Percentiles rank a stretch among this genome's conserved stretches.
Conservation (phyloP, 2,113 vertebrate genomes). For the Elachura formosa region DNA sequence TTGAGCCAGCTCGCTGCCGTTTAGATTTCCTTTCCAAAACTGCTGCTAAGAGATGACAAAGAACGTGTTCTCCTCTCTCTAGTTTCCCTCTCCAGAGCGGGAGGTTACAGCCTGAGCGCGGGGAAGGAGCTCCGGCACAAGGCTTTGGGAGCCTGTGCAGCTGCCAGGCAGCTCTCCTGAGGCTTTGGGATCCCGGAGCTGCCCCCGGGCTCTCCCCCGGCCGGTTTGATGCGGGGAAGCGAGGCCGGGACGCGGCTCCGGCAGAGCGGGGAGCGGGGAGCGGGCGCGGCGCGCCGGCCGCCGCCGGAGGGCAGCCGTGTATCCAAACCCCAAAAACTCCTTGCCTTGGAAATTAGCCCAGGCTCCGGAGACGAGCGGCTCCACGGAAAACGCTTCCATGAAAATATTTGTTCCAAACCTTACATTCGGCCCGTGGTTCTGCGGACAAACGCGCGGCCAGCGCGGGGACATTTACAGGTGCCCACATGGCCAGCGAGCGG, state of each 20-base stretch:
- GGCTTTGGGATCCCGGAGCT: not conserved
- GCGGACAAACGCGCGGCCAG: not conserved
- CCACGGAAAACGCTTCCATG: not conserved
- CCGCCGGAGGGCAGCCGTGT: constrained; percentile 30
- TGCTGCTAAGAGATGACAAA: not conserved
- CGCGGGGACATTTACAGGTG: not conserved
- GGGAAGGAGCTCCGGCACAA: not conserved
- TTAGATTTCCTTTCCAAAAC: not conserved
- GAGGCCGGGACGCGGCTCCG: accelerated
- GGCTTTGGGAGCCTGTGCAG: not conserved
- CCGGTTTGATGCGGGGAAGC: no score
- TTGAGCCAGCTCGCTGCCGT: not conserved
- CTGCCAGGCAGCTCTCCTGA: not conserved
- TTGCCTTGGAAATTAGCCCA: accelerated
- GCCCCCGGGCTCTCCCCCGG: not conserved
- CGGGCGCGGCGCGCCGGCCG: not conserved
- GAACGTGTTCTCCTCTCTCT: not conserved
- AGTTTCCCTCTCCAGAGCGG: not conserved
- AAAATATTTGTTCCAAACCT: not conserved
- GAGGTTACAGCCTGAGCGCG: not conserved
- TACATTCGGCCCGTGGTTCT: not conserved
- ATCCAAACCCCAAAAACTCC: accelerated
- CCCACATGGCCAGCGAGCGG: not conserved
- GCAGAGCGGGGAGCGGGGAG: not conserved
- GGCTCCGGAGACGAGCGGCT: not conserved